Evolutionary conservation across 1,140 invertebrate genomes (phyloP).

Genomic region (Tetraneura akinire): DNA sequence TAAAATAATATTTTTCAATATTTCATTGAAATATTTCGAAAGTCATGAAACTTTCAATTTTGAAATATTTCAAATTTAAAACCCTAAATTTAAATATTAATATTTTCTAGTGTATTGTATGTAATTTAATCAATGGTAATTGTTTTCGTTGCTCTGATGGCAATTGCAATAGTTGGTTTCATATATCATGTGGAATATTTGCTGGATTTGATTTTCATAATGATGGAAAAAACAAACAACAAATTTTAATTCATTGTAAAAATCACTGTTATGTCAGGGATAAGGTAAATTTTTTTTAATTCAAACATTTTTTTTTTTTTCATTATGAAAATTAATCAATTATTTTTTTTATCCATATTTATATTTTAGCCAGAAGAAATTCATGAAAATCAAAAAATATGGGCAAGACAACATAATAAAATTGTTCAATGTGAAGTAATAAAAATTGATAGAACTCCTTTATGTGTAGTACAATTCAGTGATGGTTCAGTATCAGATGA

Average conservation of each 20-base stretch:
- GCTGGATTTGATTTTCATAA: conserved; percentile 59
- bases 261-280: background rate
- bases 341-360: too few species aligned
- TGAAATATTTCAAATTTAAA: too few species aligned
- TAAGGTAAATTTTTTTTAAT: background rate
- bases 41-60: too few species aligned
- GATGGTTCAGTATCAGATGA: background rate
- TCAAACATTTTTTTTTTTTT: background rate
- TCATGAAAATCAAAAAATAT: conserved; percentile 32
- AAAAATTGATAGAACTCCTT: background rate
- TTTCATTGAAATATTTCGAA: too few species aligned
- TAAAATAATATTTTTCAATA: too few species aligned
- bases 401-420: background rate
- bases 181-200: conserved; percentile 62
- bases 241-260: conserved; percentile 12
- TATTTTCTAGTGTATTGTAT: conserved; percentile 47
- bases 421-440: background rate
- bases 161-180: conserved; percentile 60
- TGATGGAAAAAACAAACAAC: background rate
- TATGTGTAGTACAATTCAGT: background rate
- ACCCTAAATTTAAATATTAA: background rate
- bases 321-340: background rate
- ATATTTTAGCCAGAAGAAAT: background rate
- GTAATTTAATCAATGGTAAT: conserved; percentile 54
- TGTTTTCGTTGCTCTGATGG: conserved; percentile 61